A percentile compares a stretch with the other conserved stretches of the same genome.
phyloP scores from a whole-genome alignment of 2,888 invertebrate genomes.

The Ametastegia equiseti region DNA sequence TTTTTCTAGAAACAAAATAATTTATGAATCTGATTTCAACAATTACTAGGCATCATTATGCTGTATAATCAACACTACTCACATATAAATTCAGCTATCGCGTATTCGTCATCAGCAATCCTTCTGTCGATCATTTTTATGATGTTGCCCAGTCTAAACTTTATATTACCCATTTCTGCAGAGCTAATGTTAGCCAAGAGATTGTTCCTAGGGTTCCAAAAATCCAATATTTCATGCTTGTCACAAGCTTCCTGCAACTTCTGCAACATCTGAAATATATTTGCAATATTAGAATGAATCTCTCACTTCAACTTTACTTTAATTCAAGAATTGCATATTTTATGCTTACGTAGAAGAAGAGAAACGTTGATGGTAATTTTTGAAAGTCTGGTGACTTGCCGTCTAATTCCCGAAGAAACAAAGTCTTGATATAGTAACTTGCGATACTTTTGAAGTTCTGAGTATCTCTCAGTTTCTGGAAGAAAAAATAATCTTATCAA shows the following conservation, averaged over 20 bases:
- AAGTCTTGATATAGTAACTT: slow-evolving; percentile 80
- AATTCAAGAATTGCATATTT: neutral
- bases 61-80: slow-evolving; percentile 55
- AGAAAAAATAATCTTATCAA: slow-evolving; percentile 44
- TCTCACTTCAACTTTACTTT: slow-evolving; percentile 66
- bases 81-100: slow-evolving; percentile 68
- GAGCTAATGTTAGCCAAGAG: slow-evolving; percentile 67
- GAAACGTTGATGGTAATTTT: slow-evolving; percentile 49
- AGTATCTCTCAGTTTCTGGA: slow-evolving; percentile 77
- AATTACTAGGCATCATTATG: neutral
- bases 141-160: slow-evolving; percentile 53
- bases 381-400: slow-evolving; percentile 53
- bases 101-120: slow-evolving; percentile 60
- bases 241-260: slow-evolving; percentile 72
- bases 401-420: slow-evolving; percentile 76
- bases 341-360: slow-evolving; percentile 60
- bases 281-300: neutral
- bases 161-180: slow-evolving; percentile 49
- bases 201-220: slow-evolving; percentile 77
- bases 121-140: slow-evolving; percentile 52
- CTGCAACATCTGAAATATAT: slow-evolving; percentile 73
- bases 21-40: neutral
- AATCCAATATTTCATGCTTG: slow-evolving; percentile 73
- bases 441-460: slow-evolving; percentile 76
- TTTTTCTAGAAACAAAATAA: neutral